Conservation (phyloP, 2,797 vertebrate species). For the Masticophis lateralis region DNA sequence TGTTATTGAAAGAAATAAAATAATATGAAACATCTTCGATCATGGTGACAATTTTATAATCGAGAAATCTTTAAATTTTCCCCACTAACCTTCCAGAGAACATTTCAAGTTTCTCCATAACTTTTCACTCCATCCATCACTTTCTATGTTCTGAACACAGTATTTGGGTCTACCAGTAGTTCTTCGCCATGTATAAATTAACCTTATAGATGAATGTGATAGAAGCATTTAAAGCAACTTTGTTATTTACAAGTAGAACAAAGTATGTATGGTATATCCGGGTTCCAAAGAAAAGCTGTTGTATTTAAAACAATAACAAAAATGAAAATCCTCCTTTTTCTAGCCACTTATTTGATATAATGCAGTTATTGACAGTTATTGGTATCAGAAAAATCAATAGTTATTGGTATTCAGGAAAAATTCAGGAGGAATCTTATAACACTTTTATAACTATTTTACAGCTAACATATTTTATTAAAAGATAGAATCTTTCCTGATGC, state of each 20-base stretch:
- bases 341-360: neutral
- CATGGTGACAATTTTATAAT: neutral
- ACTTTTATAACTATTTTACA: neutral
- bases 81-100: neutral
- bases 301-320: neutral
- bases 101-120: neutral
- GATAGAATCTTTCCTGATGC: neutral
- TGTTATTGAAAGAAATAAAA: neutral
- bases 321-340: neutral
- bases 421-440: neutral
- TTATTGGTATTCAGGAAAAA: neutral
- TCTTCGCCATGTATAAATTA: neutral
- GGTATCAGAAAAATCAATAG: neutral
- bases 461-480: neutral
- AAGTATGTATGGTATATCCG: neutral
- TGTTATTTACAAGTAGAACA: neutral
- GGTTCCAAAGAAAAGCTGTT: neutral
- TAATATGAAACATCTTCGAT: neutral
- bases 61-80: neutral
- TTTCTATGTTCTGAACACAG: neutral
- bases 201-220: neutral
- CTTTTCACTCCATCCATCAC: neutral
- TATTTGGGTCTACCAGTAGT: neutral
- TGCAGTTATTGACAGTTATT: neutral
- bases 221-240: neutral